Percentiles rank a stretch among this genome's conserved stretches.
Conservation (phyloP, 2,888 invertebrate genomes). For the Chymomyza caudatula region DNA sequence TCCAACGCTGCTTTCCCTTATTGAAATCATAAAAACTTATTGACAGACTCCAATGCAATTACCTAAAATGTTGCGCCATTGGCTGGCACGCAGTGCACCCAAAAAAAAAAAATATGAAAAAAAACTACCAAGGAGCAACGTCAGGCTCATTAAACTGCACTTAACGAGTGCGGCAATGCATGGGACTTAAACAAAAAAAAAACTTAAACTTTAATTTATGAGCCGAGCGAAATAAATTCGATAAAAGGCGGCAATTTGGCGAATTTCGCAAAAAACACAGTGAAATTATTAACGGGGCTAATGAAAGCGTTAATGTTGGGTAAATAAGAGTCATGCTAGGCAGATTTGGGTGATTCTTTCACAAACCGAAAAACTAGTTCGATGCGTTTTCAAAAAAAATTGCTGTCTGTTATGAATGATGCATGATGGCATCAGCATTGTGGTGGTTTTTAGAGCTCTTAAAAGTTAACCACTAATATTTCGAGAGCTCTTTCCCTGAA, state of each 20-base stretch:
- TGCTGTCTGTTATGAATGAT: too few relatives aligned
- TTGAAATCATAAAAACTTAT: constrained; percentile 59
- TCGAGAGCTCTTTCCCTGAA: too few relatives aligned
- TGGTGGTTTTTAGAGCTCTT: too few relatives aligned
- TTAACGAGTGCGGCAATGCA: constrained; percentile 53
- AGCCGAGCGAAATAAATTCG: constrained; percentile 38
- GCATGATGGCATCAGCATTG: too few relatives aligned
- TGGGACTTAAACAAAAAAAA: constrained; percentile 32
- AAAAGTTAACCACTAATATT: too few relatives aligned
- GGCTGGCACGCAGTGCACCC: neutral
- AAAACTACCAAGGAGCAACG: constrained; percentile 10
- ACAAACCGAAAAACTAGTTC: too few relatives aligned
- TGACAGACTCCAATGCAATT: neutral
- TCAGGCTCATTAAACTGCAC: constrained; percentile 57
- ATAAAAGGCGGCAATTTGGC: constrained; percentile 44
- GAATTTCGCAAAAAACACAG: neutral
- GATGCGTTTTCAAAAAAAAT: too few relatives aligned
- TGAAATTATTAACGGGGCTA: constrained; percentile 59
- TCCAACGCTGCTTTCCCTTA: constrained; percentile 41
- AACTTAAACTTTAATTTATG: constrained; percentile 56
- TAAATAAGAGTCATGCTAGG: neutral
- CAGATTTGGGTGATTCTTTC: too few relatives aligned
- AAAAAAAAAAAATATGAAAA: neutral
- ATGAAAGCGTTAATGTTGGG: constrained; percentile 63
- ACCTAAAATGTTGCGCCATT: neutral